Evolutionary conservation across 2,797 vertebrate genomes (phyloP).

Genomic region (Silurus aristotelis): DNA sequence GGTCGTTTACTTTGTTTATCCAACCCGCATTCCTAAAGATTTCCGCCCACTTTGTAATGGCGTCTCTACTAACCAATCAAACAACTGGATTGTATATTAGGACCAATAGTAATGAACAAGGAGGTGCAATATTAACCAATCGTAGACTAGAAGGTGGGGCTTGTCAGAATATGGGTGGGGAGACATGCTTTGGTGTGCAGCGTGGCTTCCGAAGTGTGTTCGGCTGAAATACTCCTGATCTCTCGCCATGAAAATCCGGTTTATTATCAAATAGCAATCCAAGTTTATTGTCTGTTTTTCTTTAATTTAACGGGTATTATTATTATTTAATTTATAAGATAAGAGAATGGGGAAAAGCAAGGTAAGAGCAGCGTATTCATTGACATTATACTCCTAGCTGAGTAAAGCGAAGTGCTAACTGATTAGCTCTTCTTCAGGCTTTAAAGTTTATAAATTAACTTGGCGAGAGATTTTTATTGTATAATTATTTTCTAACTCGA

Average conservation of each 20-base stretch:
- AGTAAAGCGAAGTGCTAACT: background rate
- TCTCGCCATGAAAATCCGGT: background rate
- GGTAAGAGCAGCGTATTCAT: slow-evolving; percentile 60
- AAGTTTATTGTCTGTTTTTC: background rate
- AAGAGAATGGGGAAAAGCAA: slow-evolving; percentile 74
- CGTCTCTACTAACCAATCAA: background rate
- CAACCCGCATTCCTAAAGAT: background rate
- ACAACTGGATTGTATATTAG: rapidly evolving
- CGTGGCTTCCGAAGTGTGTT: background rate
- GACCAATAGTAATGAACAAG: background rate
- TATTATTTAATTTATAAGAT: background rate
- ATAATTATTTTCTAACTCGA: background rate
- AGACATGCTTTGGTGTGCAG: background rate
- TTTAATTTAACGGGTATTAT: background rate
- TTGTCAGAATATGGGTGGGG: background rate
- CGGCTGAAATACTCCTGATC: background rate
- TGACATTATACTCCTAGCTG: too few relatives aligned
- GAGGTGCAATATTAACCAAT: background rate
- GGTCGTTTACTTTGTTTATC: background rate
- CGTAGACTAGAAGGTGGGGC: background rate
- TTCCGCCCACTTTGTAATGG: background rate
- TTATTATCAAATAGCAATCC: background rate
- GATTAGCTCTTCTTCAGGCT: background rate
- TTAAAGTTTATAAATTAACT: background rate
- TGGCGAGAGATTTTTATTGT: background rate